phyloP scores from a whole-genome alignment of 2,113 vertebrate genomes.

The Ochotona curzoniae region DNA sequence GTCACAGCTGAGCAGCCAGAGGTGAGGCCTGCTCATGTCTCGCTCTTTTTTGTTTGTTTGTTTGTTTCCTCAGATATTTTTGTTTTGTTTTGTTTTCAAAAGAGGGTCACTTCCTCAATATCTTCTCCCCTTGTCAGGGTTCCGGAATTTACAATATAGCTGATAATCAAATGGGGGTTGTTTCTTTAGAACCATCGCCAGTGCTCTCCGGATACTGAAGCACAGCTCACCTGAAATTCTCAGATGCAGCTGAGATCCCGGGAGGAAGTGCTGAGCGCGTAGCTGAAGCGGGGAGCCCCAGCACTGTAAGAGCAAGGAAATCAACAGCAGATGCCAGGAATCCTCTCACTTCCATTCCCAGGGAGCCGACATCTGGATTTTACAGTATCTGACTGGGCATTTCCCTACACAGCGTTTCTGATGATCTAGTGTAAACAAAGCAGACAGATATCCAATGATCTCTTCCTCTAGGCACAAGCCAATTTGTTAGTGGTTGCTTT shows the following conservation, averaged over 20 bases:
- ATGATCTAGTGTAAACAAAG: background rate
- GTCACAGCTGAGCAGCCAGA: background rate
- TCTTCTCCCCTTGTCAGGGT: background rate
- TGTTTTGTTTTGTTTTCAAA: background rate
- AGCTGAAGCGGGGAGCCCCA: conserved; percentile 55
- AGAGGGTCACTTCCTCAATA: background rate
- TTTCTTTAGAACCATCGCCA: background rate
- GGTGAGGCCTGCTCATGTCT: no score
- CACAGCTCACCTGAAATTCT: background rate
- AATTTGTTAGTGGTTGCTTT: background rate
- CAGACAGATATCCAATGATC: background rate
- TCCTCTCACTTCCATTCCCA: background rate
- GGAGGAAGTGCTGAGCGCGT: background rate
- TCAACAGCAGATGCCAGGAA: conserved; percentile 54
- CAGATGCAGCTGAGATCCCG: background rate
- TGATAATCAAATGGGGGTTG: background rate
- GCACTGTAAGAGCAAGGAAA: background rate
- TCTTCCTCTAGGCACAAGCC: background rate
- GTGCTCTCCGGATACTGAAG: background rate
- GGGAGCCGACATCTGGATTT: conserved; percentile 31
- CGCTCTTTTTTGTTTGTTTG: background rate
- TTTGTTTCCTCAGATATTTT: background rate
- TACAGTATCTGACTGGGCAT: background rate
- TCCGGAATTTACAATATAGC: background rate
- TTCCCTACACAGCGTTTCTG: background rate